These are phyloP conservation scores for Gymnogyps californianus DNA, from an alignment of 2,113 vertebrate genomes.

Conservation along the genomic window DNA sequence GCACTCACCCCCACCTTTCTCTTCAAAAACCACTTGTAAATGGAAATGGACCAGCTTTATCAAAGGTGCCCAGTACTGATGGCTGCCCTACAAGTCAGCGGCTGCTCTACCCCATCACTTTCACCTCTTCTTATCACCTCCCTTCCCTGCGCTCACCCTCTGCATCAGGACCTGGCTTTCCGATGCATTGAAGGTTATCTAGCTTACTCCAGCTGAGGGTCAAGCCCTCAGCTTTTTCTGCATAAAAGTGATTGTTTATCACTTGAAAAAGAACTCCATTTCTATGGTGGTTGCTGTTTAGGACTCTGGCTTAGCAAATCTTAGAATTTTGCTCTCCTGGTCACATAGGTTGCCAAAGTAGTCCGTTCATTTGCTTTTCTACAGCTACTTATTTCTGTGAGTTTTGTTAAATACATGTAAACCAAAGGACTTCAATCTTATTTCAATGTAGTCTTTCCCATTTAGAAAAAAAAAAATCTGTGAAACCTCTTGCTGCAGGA, in stretches of 20 bases:
- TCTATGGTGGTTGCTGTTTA: background rate
- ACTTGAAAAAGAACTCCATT: background rate
- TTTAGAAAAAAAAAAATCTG: background rate
- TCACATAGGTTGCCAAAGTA: background rate
- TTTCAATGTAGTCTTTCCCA: background rate
- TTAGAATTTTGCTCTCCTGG: background rate
- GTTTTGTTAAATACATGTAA: background rate
- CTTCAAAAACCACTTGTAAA: background rate
- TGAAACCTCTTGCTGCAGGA: background rate
- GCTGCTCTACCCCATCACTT: background rate
- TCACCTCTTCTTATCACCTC: background rate
- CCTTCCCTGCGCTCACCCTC: accelerated
- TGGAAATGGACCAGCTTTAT: background rate
- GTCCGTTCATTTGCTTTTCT: background rate
- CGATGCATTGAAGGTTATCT: background rate
- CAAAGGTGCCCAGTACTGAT: background rate
- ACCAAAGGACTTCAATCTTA: background rate
- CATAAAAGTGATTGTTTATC: background rate
- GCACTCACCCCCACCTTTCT: background rate
- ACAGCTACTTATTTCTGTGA: accelerated
- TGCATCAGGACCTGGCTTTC: background rate
- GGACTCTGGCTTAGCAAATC: background rate
- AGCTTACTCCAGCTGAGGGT: background rate
- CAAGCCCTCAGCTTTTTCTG: background rate
- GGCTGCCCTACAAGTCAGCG: accelerated